phyloP scores from a whole-genome alignment of 2,797 vertebrate species.

The Thripadectes ignobilis region DNA sequence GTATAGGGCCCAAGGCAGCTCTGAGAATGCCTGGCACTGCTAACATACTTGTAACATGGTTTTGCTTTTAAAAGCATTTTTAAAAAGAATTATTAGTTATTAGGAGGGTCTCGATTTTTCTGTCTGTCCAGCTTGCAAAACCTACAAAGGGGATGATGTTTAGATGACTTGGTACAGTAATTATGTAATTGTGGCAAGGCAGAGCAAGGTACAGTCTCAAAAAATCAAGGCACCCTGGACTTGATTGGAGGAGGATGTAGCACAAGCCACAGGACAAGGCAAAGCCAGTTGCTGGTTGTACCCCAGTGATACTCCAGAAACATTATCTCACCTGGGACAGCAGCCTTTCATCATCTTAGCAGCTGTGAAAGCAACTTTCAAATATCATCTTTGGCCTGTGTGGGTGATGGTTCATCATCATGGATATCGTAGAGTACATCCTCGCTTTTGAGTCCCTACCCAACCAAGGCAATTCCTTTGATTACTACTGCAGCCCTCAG shows the following conservation, averaged over 20 bases:
- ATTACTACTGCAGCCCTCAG: neutral
- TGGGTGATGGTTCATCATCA: neutral
- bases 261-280: neutral
- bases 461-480: neutral
- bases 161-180: neutral
- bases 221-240: neutral
- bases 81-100: neutral
- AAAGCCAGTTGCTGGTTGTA: neutral
- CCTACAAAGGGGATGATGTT: neutral
- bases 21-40: neutral
- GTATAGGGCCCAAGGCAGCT: neutral
- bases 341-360: neutral
- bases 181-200: neutral
- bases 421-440: rapidly evolving
- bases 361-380: neutral
- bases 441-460: neutral
- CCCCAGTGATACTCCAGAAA: neutral
- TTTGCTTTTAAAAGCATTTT: neutral
- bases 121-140: neutral
- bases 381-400: neutral
- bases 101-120: neutral
- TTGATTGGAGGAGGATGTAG: neutral
- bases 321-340: neutral
- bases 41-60: neutral
- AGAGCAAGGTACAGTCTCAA: neutral